Evolutionary conservation across 1,140 invertebrate genomes (phyloP).

Genomic region (Saccostrea echinata): DNA sequence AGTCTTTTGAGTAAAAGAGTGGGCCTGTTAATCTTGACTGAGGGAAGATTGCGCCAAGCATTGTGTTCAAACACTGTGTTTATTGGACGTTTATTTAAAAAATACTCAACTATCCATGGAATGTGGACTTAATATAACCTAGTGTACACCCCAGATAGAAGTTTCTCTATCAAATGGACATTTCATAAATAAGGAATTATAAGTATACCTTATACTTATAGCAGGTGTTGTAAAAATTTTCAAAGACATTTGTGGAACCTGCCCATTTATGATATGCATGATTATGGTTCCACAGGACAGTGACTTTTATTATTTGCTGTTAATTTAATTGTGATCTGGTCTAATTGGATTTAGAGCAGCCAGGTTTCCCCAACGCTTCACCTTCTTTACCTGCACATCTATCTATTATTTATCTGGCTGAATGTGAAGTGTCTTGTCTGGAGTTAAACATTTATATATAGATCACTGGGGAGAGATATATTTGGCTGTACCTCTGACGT

Average conservation of each 20-base stretch:
- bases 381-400: constrained; percentile 13
- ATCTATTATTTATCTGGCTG: constrained; percentile 37
- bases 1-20: constrained; percentile 32
- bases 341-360: constrained; percentile 26
- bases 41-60: constrained; percentile 25
- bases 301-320: background rate
- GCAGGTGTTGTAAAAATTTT: constrained; percentile 20
- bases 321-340: constrained; percentile 12
- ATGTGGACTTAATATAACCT: constrained; percentile 5
- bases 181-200: no score
- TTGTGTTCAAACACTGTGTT: constrained; percentile 24
- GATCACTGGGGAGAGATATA: background rate
- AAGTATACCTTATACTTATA: background rate
- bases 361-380: background rate
- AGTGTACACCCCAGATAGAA: background rate
- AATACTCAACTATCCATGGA: constrained; percentile 20
- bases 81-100: constrained; percentile 31
- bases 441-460: constrained; percentile 38
- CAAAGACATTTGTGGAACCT: background rate
- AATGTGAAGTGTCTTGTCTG: constrained; percentile 37
- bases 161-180: no score
- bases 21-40: constrained; percentile 4
- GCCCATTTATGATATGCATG: background rate
- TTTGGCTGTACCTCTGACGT: background rate
- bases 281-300: background rate